Conservation (phyloP, 2,888 invertebrate species). For the Erebia ligea region DNA sequence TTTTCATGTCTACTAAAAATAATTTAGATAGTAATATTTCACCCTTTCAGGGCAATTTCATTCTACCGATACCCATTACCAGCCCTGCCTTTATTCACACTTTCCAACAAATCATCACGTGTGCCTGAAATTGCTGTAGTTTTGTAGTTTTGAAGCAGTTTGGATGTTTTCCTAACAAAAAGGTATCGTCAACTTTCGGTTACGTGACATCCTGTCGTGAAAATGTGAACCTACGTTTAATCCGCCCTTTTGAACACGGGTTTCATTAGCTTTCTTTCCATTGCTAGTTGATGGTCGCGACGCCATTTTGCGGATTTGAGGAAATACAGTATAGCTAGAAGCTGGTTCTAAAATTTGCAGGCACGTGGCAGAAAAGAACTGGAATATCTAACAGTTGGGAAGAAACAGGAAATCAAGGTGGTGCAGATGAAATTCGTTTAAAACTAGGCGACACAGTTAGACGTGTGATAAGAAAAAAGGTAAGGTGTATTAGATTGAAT, state of each 20-base stretch:
- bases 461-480: too few relatives aligned
- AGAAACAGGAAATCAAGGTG: too few relatives aligned
- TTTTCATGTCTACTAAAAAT: not conserved
- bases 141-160: slow-evolving; percentile 40
- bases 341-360: too few relatives aligned
- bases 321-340: too few relatives aligned
- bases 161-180: slow-evolving; percentile 45
- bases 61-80: slow-evolving; percentile 5
- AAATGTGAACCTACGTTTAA: slow-evolving; percentile 25
- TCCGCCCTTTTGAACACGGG: slow-evolving; percentile 1
- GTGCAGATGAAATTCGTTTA: too few relatives aligned
- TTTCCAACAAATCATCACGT: slow-evolving; percentile 35
- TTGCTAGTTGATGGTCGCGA: not conserved
- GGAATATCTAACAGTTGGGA: too few relatives aligned
- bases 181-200: slow-evolving; percentile 43
- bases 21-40: not conserved
- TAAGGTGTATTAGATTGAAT: too few relatives aligned
- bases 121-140: slow-evolving; percentile 36
- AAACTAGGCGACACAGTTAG: too few relatives aligned
- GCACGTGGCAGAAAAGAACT: too few relatives aligned
- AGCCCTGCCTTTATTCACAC: slow-evolving; percentile 19
- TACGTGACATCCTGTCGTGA: slow-evolving; percentile 46
- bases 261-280: not conserved
- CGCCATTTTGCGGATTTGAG: too few relatives aligned
- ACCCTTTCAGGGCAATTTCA: slow-evolving; percentile 3